Evolutionary conservation across 2,888 invertebrate species (phyloP), one percentile per base, ranked within the genome.

Genomic region (Peribatodes rhomboidaria): DNA sequence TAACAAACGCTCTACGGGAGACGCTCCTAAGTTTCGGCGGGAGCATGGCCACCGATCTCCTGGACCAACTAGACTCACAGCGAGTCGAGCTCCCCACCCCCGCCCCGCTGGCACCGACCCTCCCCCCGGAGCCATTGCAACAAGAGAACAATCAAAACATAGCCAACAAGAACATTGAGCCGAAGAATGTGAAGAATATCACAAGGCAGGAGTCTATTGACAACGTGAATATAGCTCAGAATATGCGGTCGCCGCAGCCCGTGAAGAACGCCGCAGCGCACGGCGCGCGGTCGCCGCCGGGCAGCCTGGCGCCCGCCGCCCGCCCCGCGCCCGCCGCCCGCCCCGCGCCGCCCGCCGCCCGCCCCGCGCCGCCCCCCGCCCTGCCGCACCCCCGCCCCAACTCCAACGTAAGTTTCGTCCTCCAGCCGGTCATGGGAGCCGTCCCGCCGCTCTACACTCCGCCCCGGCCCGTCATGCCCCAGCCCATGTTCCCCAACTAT

Each of bases 331-430:
- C 84, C 0, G 75, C 81, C 13, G 83, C 81, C 4, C 86, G 20
- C 81, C 76, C 31, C 82, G 82, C 33, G 81, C 82, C 74, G 84
- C 84, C 77, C 27, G 49, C 58, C 58, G 65, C 68, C n/a, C n/a
- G n/a, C n/a, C n/a, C n/a, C n/a, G n/a, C 58, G 27, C 66, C 59
- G 50, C 68, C 46, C 55, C 69, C 76, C 71, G 72, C 72, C 62
- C 69, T 76, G 65, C 71, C 59, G 68, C 76, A 54, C 72, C 75
- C 44, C 68, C 79, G 49, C 71, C 86, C 87, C 42, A 84, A 83
- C 75, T 84, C 90, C 67, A 92, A 91, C 82, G 92, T 92, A 89
- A 92, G 92, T 92, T 92, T 86, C 80, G 88, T 93, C 41, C 81
- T 92, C 14, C 86, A 84, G 65, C 91, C 91, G 0, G 85, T 92